Percentiles rank a stretch among this genome's conserved stretches.
Conservation (phyloP, 2,113 vertebrate genomes). For the Promerops cafer region DNA sequence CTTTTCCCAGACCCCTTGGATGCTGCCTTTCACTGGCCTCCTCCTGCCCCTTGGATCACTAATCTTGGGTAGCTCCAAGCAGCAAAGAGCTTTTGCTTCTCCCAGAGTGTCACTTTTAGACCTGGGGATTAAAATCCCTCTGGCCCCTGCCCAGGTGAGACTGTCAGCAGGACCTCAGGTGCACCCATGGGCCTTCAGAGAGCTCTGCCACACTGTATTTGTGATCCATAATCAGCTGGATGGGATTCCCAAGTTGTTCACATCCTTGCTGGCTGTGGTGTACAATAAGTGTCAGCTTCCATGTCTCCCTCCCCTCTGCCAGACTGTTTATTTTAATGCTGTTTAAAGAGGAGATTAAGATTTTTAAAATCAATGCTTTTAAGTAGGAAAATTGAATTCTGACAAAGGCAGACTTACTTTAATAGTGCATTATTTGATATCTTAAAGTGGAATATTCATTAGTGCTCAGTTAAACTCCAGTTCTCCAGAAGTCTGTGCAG, state of each 20-base stretch:
- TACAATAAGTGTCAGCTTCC: not conserved
- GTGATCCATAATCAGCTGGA: not conserved
- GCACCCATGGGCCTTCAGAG: not conserved
- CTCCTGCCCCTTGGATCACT: not conserved
- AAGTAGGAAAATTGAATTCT: not conserved
- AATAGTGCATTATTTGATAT: not conserved
- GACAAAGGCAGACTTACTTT: not conserved
- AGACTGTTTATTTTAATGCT: not conserved
- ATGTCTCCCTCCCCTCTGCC: not conserved
- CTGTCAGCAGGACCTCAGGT: not conserved
- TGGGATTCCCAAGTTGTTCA: not conserved
- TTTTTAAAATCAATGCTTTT: not conserved
- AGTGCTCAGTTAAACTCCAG: constrained; percentile 10
- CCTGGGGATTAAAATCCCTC: not conserved
- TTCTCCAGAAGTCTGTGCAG: constrained; percentile 24
- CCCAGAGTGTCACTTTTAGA: not conserved
- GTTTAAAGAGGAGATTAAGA: not conserved
- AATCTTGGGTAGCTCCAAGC: not conserved
- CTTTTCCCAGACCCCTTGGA: not conserved
- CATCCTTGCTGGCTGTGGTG: not conserved
- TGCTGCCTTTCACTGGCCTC: not conserved
- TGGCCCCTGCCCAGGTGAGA: not conserved
- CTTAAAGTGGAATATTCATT: not conserved
- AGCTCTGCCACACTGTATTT: not conserved
- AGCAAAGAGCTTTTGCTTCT: not conserved